These are phyloP conservation scores for Smutsia gigantea DNA, from an alignment of 2,797 vertebrate genomes.

Conservation along the genomic window DNA sequence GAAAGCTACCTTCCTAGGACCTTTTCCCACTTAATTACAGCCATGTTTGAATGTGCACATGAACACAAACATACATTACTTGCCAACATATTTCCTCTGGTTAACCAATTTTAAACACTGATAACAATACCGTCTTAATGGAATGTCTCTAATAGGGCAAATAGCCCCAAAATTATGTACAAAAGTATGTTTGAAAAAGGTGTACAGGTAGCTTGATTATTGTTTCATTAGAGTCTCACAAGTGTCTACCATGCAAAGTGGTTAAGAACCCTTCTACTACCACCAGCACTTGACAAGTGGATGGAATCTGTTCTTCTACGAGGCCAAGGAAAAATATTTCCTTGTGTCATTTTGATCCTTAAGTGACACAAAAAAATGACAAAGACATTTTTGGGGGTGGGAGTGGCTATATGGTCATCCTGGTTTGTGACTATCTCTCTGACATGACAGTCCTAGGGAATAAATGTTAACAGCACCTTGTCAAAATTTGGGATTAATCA, in stretches of 20 bases:
- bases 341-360: not conserved
- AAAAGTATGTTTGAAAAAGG: not conserved
- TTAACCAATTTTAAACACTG: not conserved
- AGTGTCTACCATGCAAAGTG: not conserved
- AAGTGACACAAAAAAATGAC: not conserved
- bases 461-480: not conserved
- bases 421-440: not conserved
- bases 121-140: not conserved
- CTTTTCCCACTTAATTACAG: not conserved
- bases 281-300: not conserved
- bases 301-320: not conserved
- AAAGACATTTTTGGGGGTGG: not conserved
- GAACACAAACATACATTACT: not conserved
- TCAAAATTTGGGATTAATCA: not conserved
- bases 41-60: not conserved
- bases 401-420: not conserved
- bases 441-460: slow-evolving; percentile 17
- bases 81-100: not conserved
- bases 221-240: not conserved
- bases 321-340: not conserved
- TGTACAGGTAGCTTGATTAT: not conserved
- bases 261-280: not conserved
- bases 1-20: not conserved
- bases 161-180: not conserved
- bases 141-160: not conserved